phyloP scores from a whole-genome alignment of 2,113 vertebrate species.

The Trinectes maculatus region DNA sequence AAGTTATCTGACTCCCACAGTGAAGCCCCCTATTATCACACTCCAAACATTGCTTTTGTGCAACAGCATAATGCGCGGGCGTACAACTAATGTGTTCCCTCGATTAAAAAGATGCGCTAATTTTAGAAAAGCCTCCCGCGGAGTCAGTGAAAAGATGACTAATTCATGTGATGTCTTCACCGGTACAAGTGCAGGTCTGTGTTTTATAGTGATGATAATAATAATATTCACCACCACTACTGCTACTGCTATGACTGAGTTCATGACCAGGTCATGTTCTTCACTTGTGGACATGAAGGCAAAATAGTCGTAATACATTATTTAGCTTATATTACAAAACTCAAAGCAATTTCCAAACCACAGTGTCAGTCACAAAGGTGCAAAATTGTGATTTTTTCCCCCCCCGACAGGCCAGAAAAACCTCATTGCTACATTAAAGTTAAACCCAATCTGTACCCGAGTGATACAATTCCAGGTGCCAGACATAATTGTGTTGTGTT shows the following conservation, averaged over 20 bases:
- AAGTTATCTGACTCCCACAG: constrained; percentile 62
- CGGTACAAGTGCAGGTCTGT: not conserved
- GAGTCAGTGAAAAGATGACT: constrained; percentile 31
- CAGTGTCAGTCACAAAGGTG: constrained; percentile 17
- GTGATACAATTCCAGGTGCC: constrained; percentile 32
- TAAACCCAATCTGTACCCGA: constrained; percentile 13
- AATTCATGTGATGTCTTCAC: constrained; percentile 35
- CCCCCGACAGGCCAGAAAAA: constrained; percentile 3
- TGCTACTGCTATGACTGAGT: not conserved
- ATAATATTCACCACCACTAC: not conserved
- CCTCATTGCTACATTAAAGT: constrained; percentile 15
- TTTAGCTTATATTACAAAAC: constrained; percentile 26
- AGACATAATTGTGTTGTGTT: constrained; percentile 48
- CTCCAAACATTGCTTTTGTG: constrained; percentile 61
- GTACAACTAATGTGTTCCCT: constrained; percentile 60
- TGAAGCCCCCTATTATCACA: constrained; percentile 49
- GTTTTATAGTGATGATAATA: not conserved
- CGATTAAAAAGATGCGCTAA: constrained; percentile 63
- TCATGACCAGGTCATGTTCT: constrained; percentile 5
- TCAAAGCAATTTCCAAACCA: not conserved
- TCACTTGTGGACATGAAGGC: not conserved
- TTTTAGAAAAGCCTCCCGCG: constrained; percentile 56
- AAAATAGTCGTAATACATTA: constrained; percentile 18
- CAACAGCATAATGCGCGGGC: constrained; percentile 52
- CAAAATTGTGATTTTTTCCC: not conserved